Conservation (phyloP, 1,140 invertebrate species). For the Zaprionus ghesquierei region DNA sequence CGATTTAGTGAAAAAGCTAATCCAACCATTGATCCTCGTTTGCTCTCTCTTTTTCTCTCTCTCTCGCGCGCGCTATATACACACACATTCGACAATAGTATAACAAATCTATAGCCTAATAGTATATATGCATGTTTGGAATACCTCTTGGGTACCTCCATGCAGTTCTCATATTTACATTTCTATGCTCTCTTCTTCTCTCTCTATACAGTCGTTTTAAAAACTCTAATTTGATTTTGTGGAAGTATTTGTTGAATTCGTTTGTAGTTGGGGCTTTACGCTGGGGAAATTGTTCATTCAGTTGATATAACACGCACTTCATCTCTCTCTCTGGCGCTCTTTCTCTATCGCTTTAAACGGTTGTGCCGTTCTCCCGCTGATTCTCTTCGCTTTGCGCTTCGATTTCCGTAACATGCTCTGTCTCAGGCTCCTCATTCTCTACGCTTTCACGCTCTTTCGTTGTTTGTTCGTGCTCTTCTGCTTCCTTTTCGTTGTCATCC, state of each 20-base stretch:
- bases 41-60: not conserved
- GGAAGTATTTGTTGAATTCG: constrained; percentile 13
- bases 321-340: not conserved
- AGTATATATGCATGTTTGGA: constrained; percentile 16
- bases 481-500: not conserved
- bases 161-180: constrained; percentile 32
- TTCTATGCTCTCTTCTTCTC: constrained; percentile 8
- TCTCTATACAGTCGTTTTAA: constrained; percentile 64
- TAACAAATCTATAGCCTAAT: constrained; percentile 38
- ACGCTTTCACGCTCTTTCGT: not conserved
- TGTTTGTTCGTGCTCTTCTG: not conserved
- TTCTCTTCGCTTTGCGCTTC: constrained; percentile 5
- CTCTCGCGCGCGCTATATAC: not conserved
- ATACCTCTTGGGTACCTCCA: not conserved
- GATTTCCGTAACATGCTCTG: not conserved
- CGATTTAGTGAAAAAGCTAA: constrained; percentile 53
- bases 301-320: constrained; percentile 7
- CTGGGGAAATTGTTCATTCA: constrained; percentile 18
- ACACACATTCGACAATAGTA: constrained; percentile 10
- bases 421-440: not conserved
- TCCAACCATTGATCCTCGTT: constrained; percentile 10
- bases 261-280: constrained; percentile 7
- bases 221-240: constrained; percentile 52
- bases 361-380: constrained; percentile 30
- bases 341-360: constrained; percentile 33